Evolutionary conservation across 2,888 invertebrate species (phyloP), one percentile per base, ranked within the genome.

Genomic region (Macrophya alboannulata): DNA sequence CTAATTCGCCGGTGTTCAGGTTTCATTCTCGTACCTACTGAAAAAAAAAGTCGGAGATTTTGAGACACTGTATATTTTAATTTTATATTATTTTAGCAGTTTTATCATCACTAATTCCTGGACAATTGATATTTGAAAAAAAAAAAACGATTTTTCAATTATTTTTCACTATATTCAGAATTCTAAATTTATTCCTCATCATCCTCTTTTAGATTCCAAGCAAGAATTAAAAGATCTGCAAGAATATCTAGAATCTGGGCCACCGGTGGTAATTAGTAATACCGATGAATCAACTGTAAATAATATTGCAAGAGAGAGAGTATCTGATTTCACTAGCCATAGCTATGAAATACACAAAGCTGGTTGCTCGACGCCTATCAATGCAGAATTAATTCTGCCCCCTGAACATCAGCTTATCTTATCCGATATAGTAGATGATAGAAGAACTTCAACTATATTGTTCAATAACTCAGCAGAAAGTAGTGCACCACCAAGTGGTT

Each of bases 401-500:
- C 21, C 25, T 25, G 31, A 12, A 21, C 3, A 25, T 31, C 25
- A 25, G n/a, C 12, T 25, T 10, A 68, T 10, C 25, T 68, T 68
- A 31, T 68, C 65, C 17, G 65, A 68, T 68, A 68, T 68, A n/a
- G 65, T 68, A 25, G 9, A 68, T 25, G 31, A 31, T n/a, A n/a
- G n/a, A n/a, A n/a, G n/a, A 25, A 25, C 31, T 25, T 68, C 31
- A 12, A 68, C 65, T 21, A 25, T 21, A 4, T 68, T 72, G 25
- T 15, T n/a, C n/a, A 72, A 72, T 72, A 72, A 15, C 40, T 72
- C 72, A 2, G 72, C 43, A 72, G 72, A 40, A 40, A 72, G 72
- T 72, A 72, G 72, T 72, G 40, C 15, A 40, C 72, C 72, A 40
- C 72, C 72, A 10, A 72, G 40, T 72, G 43, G 72, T 72, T 37